Evolutionary conservation across 2,113 vertebrate species (phyloP), one percentile per base, ranked within the genome.

Genomic region (Pimephales promelas): DNA sequence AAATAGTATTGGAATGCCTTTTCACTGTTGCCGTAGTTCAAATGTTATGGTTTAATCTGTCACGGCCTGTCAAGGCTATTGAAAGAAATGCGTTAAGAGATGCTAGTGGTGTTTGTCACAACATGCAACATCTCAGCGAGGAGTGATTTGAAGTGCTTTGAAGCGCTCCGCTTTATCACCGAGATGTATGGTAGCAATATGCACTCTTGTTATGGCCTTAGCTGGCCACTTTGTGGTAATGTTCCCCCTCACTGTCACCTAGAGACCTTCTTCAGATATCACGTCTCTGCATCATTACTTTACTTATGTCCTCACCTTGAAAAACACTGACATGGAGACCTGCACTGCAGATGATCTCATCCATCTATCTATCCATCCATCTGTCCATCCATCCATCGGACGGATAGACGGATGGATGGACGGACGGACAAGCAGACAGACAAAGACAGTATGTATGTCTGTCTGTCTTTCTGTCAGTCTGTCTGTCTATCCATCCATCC

Each of bases 111-210:
- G n/a, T 43, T 79, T 4, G 0, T 59, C 31, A 11, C 31, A 77
- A 77, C 31, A 56, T 20, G 9, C n/a, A 3, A 57, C 54, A 24
- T 76, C 73, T 34, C 73, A 36, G 45, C 49, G 6, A 56, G 45
- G 20, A 76, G 14, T 76, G 49, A 76, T 79, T 47, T 78, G 43
- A 40, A 59, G n/a, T 56, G 36, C 56, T 78, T 45, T 78, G 34
- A 78, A 78, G 28, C 6, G 0, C 56, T 61, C 34, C 6, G 24
- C 56, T 78, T 79, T 36, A 28, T 79, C 76, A 64, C 76, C 0
- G 4, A 64, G 76, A 79, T 14, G 2, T 47, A 79, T 79, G 56
- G 28, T 18, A 47, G 76, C 76, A 79, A 79, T 79, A 79, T 79
- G 13, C 61, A 34, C 54, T 78, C 52, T 78, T 78, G 52, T 64